Evolutionary conservation across 2,797 vertebrate genomes (phyloP).

Genomic region (Bovichtus diacanthus): DNA sequence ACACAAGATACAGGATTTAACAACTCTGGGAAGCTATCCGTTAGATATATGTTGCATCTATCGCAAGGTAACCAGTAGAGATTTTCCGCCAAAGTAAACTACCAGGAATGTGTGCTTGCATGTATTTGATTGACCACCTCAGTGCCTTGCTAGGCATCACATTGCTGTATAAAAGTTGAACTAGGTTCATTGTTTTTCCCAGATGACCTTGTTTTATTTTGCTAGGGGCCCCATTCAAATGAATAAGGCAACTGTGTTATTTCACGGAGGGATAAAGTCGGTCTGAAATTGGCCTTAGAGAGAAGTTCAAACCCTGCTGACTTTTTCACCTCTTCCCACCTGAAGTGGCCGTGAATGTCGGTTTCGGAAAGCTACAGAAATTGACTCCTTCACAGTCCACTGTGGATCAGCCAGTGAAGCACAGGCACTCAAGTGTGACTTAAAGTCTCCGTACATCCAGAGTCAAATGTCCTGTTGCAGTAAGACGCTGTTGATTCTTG

Average conservation of each 20-base stretch:
- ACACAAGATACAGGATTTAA: neutral
- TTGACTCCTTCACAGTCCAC: neutral
- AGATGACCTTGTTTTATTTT: neutral
- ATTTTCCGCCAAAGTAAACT: neutral
- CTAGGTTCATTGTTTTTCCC: neutral
- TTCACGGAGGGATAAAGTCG: neutral
- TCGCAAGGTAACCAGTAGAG: neutral
- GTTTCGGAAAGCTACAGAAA: neutral
- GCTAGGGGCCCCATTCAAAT: neutral
- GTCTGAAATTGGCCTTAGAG: neutral
- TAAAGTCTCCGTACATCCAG: neutral
- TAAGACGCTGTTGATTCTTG: conserved; percentile 1
- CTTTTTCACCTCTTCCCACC: neutral
- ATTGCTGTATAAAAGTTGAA: neutral
- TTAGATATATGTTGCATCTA: too few species aligned
- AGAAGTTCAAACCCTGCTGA: neutral
- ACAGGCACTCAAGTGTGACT: neutral
- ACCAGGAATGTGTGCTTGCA: neutral
- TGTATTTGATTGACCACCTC: neutral
- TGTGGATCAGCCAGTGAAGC: neutral
- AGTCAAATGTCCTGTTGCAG: neutral
- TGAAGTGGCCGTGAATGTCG: neutral
- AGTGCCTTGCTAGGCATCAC: neutral
- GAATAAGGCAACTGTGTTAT: neutral
- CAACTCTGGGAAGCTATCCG: neutral